Evolutionary conservation across 2,888 invertebrate species (phyloP).

Genomic region (Chydorus sphaericus): DNA sequence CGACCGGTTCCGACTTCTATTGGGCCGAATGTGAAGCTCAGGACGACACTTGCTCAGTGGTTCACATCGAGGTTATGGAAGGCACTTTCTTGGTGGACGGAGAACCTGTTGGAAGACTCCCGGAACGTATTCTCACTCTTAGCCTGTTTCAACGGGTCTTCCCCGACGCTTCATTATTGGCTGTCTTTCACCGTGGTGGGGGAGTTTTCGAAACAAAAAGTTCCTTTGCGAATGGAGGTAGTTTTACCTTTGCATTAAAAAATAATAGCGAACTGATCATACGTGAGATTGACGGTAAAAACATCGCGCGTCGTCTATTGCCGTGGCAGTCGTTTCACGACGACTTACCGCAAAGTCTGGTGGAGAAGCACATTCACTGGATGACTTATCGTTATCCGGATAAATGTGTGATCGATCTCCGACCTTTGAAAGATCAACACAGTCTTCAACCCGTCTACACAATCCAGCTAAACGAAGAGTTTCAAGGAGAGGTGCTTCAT

Average conservation of each 20-base stretch:
- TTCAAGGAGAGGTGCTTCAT: not conserved
- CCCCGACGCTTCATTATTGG: not conserved
- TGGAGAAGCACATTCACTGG: not conserved
- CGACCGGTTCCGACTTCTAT: not conserved
- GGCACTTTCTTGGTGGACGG: not conserved
- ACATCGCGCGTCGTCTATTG: not conserved
- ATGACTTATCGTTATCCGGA: not conserved
- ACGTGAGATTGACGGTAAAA: not conserved
- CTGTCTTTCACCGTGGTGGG: not conserved
- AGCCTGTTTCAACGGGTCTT: not conserved
- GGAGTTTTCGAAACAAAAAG: not conserved
- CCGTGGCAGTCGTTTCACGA: not conserved
- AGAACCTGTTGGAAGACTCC: constrained; percentile 1
- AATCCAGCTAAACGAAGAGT: not conserved
- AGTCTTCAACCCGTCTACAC: not conserved
- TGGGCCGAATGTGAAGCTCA: not conserved
- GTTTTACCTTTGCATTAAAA: not conserved
- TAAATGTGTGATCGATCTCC: not conserved
- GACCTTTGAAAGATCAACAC: not conserved
- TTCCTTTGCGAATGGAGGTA: not conserved
- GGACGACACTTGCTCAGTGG: not conserved
- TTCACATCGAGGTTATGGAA: not conserved
- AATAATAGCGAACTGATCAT: not conserved
- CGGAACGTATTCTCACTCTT: not conserved
- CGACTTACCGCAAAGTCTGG: not conserved